Evolutionary conservation across 2,888 invertebrate genomes (phyloP), one percentile per base, ranked within the genome.

Genomic region (Mythimna ferrago): DNA sequence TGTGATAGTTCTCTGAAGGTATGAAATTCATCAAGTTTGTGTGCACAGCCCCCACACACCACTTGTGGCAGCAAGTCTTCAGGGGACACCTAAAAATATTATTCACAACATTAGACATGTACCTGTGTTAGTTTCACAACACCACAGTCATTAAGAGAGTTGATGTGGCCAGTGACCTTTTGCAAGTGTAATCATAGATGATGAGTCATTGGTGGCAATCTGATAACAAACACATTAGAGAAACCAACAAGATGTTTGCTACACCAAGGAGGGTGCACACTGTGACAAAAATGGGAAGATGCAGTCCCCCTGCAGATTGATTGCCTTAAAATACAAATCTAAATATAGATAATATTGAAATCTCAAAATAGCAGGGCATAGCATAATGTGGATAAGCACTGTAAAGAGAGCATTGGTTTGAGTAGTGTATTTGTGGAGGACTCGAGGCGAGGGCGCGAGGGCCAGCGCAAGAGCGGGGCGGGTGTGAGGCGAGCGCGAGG

Each of bases 1-100:
- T 97, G 97, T 89, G 98, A 97, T 85, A 97, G 96, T 91, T 98
- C 97, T 93, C 97, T 97, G 96, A 98, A 98, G 89, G 97, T 97
- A 93, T 97, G 97, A 88, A 98, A 97, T 79, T 97, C 97, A 92
- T 98, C 97, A 88, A 98, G 96, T 92, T 98, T 98, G 89, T 97
- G 97, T 86, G 97, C 97, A 95, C 98, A 98, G 86, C 97, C 97
- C 80, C 97, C 97, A 95, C 98, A 98, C 85, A 98, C 97, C 87
- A 98, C 97, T 87, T 97, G 97, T 86, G 98, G 98, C 91, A 98
- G 96, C 88, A 97, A 97, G 94, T 98, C 98, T 89, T 97, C 97
- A 91, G 98, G 97, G 88, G 98, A 97, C 82, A 98, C 97, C 98
- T 98, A 95, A 88, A 96, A 97, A 89, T 85, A 89, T 84, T 86